Evolutionary conservation across 2,888 invertebrate species (phyloP), one percentile per base, ranked within the genome.

Genomic region (Malacosoma neustria): DNA sequence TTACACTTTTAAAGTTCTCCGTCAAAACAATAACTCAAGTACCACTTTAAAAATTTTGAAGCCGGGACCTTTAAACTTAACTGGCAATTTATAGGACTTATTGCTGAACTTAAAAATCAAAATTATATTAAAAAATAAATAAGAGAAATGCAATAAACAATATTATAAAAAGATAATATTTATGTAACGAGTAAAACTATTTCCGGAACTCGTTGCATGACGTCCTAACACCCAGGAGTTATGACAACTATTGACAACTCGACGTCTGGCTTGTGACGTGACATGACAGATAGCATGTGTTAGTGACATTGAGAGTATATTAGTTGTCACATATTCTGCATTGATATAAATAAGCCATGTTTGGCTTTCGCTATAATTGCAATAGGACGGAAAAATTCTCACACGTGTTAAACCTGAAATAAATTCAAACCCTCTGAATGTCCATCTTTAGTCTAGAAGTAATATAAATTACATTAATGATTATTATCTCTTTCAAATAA

Each of bases 251-350:
- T 41, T 46, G 41, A 41, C 54, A 49, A 46, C 47, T 46, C 52
- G 39, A 56, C 53, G 54, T 51, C 53, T 48, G 48, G 61, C 60
- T 57, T 55, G 53, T 53, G 51, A 63, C n/a, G n/a, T n/a, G n/a
- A n/a, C n/a, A n/a, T n/a, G n/a, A n/a, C n/a, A n/a, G n/a, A n/a
- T n/a, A n/a, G n/a, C n/a, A n/a, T n/a, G n/a, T n/a, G n/a, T n/a
- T n/a, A n/a, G n/a, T n/a, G n/a, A n/a, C n/a, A n/a, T n/a, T n/a
- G n/a, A n/a, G n/a, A n/a, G n/a, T n/a, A n/a, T n/a, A n/a, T n/a
- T n/a, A n/a, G n/a, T n/a, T n/a, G n/a, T n/a, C n/a, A n/a, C n/a
- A n/a, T n/a, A n/a, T n/a, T n/a, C n/a, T n/a, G n/a, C n/a, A n/a
- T n/a, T n/a, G n/a, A n/a, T n/a, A n/a, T n/a, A n/a, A n/a, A n/a